phyloP scores from a whole-genome alignment of 2,797 vertebrate genomes.

The Cercopithecus neglectus region DNA sequence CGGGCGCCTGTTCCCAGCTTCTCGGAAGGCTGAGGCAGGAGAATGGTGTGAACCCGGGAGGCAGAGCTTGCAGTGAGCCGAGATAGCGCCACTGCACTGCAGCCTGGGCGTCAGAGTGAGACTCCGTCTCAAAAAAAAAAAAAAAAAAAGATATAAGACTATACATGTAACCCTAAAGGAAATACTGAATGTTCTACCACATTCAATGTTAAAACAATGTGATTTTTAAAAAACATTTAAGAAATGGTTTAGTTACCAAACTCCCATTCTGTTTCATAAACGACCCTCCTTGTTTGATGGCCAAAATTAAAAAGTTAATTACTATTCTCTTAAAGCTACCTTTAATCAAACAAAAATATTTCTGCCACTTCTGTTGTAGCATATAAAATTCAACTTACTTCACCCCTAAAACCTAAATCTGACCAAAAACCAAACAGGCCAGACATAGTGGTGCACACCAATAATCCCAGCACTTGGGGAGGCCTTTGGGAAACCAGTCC shows the following conservation, averaged over 20 bases:
- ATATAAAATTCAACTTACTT: background rate
- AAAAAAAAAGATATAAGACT: background rate
- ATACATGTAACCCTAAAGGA: background rate
- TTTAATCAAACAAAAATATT: constrained; percentile 8
- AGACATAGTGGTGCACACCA: background rate
- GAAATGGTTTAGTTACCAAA: constrained; percentile 9
- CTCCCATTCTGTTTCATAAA: background rate
- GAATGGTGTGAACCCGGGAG: too few relatives aligned
- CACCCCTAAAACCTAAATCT: background rate
- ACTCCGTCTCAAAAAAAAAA: too few relatives aligned
- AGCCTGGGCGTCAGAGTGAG: too few relatives aligned
- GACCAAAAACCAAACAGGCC: background rate
- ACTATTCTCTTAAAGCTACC: background rate
- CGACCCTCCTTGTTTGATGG: background rate
- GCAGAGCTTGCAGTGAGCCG: too few relatives aligned
- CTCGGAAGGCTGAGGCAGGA: too few relatives aligned
- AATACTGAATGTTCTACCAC: background rate
- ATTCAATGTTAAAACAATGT: background rate
- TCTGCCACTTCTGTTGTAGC: background rate
- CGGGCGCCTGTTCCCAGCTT: too few relatives aligned
- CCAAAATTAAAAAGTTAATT: background rate
- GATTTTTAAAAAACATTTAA: background rate
- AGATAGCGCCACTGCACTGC: too few relatives aligned
- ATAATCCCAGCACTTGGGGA: background rate
- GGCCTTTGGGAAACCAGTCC: background rate